Conservation (phyloP, 2,113 vertebrate genomes). For the Zosterops hypoxanthus region DNA sequence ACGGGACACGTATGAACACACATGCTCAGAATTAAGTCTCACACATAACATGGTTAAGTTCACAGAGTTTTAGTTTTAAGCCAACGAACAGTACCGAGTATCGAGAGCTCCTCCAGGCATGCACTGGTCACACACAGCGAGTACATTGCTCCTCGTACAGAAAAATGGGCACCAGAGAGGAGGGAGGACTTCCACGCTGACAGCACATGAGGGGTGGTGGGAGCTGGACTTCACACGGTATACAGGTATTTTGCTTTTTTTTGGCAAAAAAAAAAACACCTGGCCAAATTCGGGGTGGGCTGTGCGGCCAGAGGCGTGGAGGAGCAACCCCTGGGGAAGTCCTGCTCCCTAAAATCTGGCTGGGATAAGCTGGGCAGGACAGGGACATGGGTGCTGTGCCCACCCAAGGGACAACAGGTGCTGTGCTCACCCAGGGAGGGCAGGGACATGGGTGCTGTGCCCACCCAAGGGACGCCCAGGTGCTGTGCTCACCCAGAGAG, state of each 20-base stretch:
- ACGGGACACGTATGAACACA: constrained; percentile 92
- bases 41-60: constrained; percentile 86
- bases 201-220: constrained; percentile 59
- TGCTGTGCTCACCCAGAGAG: no score
- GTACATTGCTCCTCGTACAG: constrained; percentile 77
- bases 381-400: not conserved
- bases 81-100: constrained; percentile 78
- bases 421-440: not conserved
- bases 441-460: no score
- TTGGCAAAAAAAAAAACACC: not conserved
- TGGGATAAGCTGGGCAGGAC: not conserved
- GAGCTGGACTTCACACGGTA: not conserved
- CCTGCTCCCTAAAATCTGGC: not conserved
- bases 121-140: constrained; percentile 77
- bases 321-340: not conserved
- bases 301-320: not conserved
- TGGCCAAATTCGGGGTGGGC: not conserved
- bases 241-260: not conserved
- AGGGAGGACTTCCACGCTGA: constrained; percentile 74
- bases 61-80: constrained; percentile 86
- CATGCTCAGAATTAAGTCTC: constrained; percentile 78
- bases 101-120: constrained; percentile 70
- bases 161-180: constrained; percentile 70
- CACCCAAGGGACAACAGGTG: not conserved
- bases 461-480: not conserved